A percentile compares a stretch with the other conserved stretches of the same genome.
Conservation (phyloP, 2,113 vertebrate genomes). For the Bungarus multicinctus region DNA sequence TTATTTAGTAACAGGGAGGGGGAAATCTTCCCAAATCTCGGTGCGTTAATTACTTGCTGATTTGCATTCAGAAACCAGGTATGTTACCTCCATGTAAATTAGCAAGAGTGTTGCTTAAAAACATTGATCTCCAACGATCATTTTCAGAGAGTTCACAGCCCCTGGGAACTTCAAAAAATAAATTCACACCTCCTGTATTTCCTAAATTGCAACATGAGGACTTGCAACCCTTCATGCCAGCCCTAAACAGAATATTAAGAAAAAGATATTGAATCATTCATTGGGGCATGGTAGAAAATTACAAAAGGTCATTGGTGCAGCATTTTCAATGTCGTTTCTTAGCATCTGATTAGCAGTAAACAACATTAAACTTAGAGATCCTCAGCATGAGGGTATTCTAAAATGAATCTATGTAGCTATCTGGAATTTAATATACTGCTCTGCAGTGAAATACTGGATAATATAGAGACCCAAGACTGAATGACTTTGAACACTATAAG, state of each 20-base stretch:
- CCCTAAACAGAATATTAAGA: not conserved
- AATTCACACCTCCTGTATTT: not conserved
- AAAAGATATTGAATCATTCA: not conserved
- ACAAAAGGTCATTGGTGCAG: too few relatives aligned
- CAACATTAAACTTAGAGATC: not conserved
- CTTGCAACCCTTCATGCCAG: not conserved
- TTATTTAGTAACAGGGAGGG: slow-evolving; percentile 44
- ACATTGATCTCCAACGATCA: slow-evolving; percentile 4
- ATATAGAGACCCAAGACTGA: not conserved
- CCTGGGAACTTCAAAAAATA: not conserved
- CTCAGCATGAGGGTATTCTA: not conserved
- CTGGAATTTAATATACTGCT: not conserved
- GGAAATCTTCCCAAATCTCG: slow-evolving; percentile 47
- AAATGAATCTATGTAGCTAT: not conserved
- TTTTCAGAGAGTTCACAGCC: slow-evolving; percentile 20
- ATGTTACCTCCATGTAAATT: slow-evolving; percentile 55
- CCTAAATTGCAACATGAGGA: not conserved
- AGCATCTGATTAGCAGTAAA: not conserved
- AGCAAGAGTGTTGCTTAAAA: slow-evolving; percentile 54
- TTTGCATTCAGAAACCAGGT: slow-evolving; percentile 39
- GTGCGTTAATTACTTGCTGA: slow-evolving; percentile 57
- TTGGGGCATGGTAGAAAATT: not conserved
- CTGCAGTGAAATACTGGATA: not conserved
- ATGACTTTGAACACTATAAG: not conserved
- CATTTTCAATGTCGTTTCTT: not conserved